Conservation (phyloP, 2,113 vertebrate species). For the Nothobranchius furzeri region DNA sequence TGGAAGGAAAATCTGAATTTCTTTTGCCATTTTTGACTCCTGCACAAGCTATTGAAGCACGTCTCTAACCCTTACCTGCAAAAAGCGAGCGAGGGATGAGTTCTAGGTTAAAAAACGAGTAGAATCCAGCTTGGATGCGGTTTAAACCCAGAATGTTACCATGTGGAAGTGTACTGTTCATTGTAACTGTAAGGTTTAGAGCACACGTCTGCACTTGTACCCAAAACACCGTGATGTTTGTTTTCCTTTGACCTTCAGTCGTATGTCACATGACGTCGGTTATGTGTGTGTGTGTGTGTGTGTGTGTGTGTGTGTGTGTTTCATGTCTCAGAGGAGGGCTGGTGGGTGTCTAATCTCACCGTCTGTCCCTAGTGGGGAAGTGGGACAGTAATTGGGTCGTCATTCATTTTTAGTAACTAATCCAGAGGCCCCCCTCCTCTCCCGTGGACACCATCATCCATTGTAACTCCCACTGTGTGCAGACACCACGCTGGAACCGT, state of each 20-base stretch:
- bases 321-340: constrained; percentile 26
- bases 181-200: no score
- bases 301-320: constrained; percentile 9
- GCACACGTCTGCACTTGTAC: not conserved
- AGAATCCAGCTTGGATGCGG: no score
- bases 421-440: constrained; percentile 45
- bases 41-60: no score
- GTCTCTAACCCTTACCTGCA: no score
- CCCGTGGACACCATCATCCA: constrained; percentile 55
- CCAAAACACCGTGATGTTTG: constrained; percentile 1
- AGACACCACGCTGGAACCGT: constrained; percentile 18
- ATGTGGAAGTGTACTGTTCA: constrained; percentile 7
- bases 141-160: no score
- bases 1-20: no score
- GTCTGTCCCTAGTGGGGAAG: constrained; percentile 63
- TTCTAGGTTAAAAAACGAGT: no score
- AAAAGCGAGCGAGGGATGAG: no score
- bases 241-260: constrained; percentile 26
- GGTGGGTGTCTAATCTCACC: constrained; percentile 54
- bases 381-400: constrained; percentile 75
- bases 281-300: constrained; percentile 2
- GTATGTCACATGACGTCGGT: not conserved
- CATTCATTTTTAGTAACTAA: constrained; percentile 73
- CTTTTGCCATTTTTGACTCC: no score
- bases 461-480: constrained; percentile 45